These are phyloP conservation scores for Eleginops maclovinus DNA, from an alignment of 2,113 vertebrate genomes.

Conservation along the genomic window DNA sequence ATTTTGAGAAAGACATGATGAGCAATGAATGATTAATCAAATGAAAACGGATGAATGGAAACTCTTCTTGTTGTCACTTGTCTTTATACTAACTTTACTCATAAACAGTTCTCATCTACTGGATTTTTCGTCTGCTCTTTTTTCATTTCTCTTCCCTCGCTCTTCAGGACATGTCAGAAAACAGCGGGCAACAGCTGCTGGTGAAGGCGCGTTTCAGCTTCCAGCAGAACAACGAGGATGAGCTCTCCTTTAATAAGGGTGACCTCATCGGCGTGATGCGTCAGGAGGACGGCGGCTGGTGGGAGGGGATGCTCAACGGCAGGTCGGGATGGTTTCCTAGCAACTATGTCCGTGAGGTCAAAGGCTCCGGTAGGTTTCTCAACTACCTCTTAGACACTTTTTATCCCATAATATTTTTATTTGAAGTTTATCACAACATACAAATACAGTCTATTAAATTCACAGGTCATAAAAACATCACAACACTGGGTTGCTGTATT, in stretches of 20 bases:
- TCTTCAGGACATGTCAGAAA: slow-evolving; percentile 96
- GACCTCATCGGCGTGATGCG: slow-evolving; percentile 95
- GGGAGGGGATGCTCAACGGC: slow-evolving; percentile 93
- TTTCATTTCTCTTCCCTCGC: background rate
- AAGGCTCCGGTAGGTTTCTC: slow-evolving; percentile 90
- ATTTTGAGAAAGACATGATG: background rate
- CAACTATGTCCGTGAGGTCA: slow-evolving; percentile 97
- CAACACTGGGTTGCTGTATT: too few relatives aligned
- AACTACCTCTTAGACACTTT: background rate
- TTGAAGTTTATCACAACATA: too few relatives aligned
- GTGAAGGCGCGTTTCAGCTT: slow-evolving; percentile 98
- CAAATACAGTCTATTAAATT: too few relatives aligned
- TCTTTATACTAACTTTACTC: background rate
- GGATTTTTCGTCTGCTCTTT: background rate
- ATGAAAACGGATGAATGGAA: background rate
- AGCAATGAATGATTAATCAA: background rate
- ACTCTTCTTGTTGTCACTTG: background rate
- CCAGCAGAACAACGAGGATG: slow-evolving; percentile 98
- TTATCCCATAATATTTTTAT: too few relatives aligned
- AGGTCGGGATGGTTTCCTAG: slow-evolving; percentile 98
- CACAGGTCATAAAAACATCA: too few relatives aligned
- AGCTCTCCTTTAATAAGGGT: slow-evolving; percentile 95
- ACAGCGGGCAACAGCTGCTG: slow-evolving; percentile 91
- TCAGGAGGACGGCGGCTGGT: slow-evolving; percentile 98
- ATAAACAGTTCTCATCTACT: too few relatives aligned